Conservation (phyloP, 2,797 vertebrate species). For the Poecilia gillii region DNA sequence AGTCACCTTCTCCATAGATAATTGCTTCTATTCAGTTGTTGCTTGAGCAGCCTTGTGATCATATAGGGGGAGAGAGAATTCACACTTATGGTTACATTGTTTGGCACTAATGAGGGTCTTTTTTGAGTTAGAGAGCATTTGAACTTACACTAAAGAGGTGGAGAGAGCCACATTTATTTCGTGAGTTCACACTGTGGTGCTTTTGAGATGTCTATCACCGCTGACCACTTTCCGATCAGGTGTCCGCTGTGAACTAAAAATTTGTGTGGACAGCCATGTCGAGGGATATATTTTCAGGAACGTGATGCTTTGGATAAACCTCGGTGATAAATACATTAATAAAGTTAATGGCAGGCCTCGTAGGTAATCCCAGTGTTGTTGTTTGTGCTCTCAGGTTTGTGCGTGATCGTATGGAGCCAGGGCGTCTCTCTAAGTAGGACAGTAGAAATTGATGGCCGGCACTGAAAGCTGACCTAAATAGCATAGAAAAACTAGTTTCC, state of each 20-base stretch:
- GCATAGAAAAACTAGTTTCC: conserved; percentile 81
- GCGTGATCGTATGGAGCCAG: conserved; percentile 44
- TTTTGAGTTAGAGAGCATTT: conserved; percentile 48
- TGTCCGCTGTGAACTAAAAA: conserved; percentile 11
- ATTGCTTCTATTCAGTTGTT: conserved; percentile 67
- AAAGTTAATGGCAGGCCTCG: conserved; percentile 21
- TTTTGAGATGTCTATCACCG: conserved; percentile 27
- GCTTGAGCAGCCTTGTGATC: conserved; percentile 57
- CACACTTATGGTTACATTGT: conserved; percentile 59
- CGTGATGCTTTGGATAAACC: conserved; percentile 20
- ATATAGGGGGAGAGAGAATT: conserved; percentile 50
- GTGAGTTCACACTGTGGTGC: conserved; percentile 20
- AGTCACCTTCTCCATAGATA: conserved; percentile 67
- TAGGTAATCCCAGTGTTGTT: conserved; percentile 36
- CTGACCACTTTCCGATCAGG: conserved; percentile 17
- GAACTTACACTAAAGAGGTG: conserved; percentile 46
- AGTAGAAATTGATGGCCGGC: conserved; percentile 84
- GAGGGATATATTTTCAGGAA: conserved; percentile 1
- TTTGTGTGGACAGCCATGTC: conserved; percentile 9
- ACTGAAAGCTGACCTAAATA: conserved; percentile 85
- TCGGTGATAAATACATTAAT: conserved; percentile 32
- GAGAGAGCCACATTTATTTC: conserved; percentile 40
- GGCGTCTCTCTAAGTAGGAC: conserved; percentile 81
- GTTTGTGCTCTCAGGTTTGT: conserved; percentile 39
- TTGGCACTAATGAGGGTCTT: conserved; percentile 67